Evolutionary conservation across 2,797 vertebrate genomes (phyloP), one percentile per base, ranked within the genome.

Genomic region (Gephyroberyx darwinii): DNA sequence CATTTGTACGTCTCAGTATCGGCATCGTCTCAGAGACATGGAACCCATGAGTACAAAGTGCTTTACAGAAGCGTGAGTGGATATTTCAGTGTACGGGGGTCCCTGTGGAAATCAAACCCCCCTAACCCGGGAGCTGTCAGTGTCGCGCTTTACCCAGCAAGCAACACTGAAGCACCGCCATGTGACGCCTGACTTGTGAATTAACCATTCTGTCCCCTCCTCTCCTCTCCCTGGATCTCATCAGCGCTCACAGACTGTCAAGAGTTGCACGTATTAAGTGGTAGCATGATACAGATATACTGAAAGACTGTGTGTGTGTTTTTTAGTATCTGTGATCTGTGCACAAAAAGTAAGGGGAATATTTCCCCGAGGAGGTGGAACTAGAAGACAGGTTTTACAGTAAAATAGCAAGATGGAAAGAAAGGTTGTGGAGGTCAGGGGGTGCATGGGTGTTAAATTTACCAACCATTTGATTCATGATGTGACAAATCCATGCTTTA

Each of bases 1-100:
- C 81, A 71, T 89, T 82, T 86, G 87, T 85, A 74, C 50, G 5
- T 77, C 72, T 62, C 31, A 53, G 64, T 6, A 71, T 69, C 67
- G 50, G 72, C 80, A 62, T 65, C 75, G 45, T 33, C 26, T 26
- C 26, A 35, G 68, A 68, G 54, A 33, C 35, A 13, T 19, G 30
- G 55, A 82, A 33, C 76, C 57, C 77, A 19, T 0, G 31, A 68
- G 78, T 31, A 66, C 74, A 78, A 84, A 78, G 81, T 71, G 83
- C 69, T 69, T 78, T 45, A 57, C 41, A 63, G 67, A 71, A 17
- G 53, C 22, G 2, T 20, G 69, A 84, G 75, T 64, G 82, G 80
- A 35, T 75, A 4, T 65, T 72, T 78, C 69, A 69, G 69, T 12
- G 81, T 33, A 26, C 26, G 1, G 26, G 5, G 56, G 3, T 79